A percentile compares a stretch with the other conserved stretches of the same genome.
These are phyloP conservation scores for Channa argus DNA, from an alignment of 2,113 vertebrate species.

Conservation along the genomic window DNA sequence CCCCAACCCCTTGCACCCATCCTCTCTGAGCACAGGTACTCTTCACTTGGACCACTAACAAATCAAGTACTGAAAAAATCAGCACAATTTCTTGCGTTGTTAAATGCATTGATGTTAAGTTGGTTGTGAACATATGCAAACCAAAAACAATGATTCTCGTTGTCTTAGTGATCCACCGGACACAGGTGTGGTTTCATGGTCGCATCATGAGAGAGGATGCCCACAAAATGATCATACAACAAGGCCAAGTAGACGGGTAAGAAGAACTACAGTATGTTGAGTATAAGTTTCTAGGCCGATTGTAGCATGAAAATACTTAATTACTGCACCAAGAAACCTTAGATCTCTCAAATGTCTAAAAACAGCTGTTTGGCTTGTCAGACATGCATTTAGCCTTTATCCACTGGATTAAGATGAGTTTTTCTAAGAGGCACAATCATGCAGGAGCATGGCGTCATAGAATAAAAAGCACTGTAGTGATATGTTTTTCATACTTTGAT, in stretches of 20 bases:
- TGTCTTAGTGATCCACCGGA: conserved; percentile 92
- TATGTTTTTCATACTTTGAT: neutral
- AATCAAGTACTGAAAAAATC: too few species aligned
- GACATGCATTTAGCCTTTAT: neutral
- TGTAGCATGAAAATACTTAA: too few species aligned
- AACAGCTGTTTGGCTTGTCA: conserved; percentile 4
- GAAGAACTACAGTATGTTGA: conserved; percentile 26
- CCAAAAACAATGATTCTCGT: neutral
- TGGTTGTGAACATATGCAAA: neutral
- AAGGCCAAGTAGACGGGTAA: conserved; percentile 98
- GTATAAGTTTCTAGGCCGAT: neutral
- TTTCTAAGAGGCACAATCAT: neutral
- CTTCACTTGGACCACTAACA: neutral
- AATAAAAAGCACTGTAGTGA: too few species aligned
- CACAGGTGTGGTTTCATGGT: conserved; percentile 97
- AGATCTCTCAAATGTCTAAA: neutral
- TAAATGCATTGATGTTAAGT: neutral
- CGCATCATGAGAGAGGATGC: conserved; percentile 96
- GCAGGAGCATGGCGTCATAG: neutral
- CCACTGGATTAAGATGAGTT: conserved; percentile 26
- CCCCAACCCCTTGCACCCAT: conserved; percentile 93
- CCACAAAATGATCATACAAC: conserved; percentile 94
- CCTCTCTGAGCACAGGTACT: conserved; percentile 92
- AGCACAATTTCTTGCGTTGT: too few species aligned
- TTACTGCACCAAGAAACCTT: too few species aligned